A percentile compares a stretch with the other conserved stretches of the same genome.
Conservation (phyloP, 2,113 vertebrate genomes). For the Oxyura jamaicensis region DNA sequence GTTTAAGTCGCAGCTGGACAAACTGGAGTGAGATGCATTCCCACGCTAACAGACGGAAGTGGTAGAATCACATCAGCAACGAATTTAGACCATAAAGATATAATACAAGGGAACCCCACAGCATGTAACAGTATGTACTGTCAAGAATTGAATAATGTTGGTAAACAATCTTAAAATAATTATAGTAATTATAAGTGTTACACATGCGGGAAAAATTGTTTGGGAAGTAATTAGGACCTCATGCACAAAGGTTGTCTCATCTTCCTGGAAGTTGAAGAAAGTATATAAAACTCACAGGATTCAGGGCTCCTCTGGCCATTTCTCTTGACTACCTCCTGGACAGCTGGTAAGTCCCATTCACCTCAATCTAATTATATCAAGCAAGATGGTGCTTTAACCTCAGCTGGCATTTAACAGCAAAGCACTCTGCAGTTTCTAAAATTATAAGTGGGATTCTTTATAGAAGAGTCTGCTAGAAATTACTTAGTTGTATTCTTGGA, state of each 20-base stretch:
- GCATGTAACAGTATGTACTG: neutral
- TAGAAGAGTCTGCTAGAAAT: neutral
- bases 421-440: neutral
- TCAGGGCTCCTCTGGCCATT: neutral
- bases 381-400: rapidly evolving
- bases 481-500: neutral
- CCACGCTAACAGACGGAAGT: rapidly evolving
- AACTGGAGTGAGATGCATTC: neutral
- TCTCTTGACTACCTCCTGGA: neutral
- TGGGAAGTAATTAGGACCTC: conserved; percentile 17
- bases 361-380: neutral
- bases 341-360: conserved; percentile 1
- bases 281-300: conserved; percentile 20
- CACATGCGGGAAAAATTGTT: conserved; percentile 28
- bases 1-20: neutral
- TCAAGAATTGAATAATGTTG: neutral
- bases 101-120: neutral
- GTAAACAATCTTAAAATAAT: conserved; percentile 28
- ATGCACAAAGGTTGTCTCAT: neutral
- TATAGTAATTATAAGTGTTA: conserved; percentile 22
- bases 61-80: neutral
- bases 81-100: neutral
- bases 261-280: conserved; percentile 4
- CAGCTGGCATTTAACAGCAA: neutral
- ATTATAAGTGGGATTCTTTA: neutral